Percentiles rank a stretch among this genome's conserved stretches.
Evolutionary conservation across 2,888 invertebrate genomes (phyloP).

Genomic region (Zonitis immaculata): DNA sequence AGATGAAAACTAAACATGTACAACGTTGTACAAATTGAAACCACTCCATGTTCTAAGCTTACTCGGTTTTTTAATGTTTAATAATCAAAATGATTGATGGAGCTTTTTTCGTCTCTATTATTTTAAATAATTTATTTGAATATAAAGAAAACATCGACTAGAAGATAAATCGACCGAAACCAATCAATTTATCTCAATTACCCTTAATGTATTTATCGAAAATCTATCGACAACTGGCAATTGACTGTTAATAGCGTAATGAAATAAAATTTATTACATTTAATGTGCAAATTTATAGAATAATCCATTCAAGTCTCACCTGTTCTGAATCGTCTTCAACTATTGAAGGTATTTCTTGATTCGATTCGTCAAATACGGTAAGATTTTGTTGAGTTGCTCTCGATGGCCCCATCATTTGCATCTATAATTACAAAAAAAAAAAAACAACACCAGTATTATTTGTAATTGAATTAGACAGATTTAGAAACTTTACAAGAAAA

Average conservation of each 20-base stretch:
- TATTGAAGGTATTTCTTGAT: conserved; percentile 25
- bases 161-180: background rate
- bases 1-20: background rate
- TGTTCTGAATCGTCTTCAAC: conserved; percentile 37
- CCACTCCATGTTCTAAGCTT: background rate
- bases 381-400: conserved; percentile 32
- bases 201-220: background rate
- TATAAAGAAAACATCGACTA: too few relatives aligned
- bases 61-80: background rate
- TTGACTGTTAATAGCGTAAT: background rate
- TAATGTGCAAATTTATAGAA: background rate
- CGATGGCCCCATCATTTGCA: conserved; percentile 32
- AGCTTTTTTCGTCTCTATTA: background rate
- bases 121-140: background rate
- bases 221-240: background rate
- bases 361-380: conserved; percentile 33
- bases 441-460: background rate
- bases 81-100: background rate
- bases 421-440: conserved; percentile 29
- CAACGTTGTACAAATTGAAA: background rate
- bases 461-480: background rate
- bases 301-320: conserved; percentile 32
- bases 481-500: too few relatives aligned
- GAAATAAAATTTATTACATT: background rate
- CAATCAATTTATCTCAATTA: background rate